These are phyloP conservation scores for Myotis findleyi DNA, from an alignment of 2,797 vertebrate genomes.

Conservation along the genomic window DNA sequence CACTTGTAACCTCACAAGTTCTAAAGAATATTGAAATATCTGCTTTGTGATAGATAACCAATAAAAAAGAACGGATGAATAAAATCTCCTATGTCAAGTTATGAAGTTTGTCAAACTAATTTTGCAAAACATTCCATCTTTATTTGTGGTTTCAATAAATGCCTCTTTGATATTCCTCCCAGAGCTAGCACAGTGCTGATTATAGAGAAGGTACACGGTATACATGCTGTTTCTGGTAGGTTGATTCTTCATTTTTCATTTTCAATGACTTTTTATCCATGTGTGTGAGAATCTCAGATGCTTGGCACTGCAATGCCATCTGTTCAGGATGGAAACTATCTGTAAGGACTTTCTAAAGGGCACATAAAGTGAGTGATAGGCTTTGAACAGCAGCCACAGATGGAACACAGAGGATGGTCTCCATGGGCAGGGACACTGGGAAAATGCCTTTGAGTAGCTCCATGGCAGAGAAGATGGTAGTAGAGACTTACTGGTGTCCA, in stretches of 20 bases:
- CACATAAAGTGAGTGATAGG: background rate
- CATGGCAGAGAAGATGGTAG: background rate
- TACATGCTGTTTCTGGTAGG: background rate
- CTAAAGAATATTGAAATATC: background rate
- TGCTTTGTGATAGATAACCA: background rate
- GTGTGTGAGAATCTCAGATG: background rate
- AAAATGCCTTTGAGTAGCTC: background rate
- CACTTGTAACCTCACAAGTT: background rate
- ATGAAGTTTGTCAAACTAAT: conserved; percentile 5
- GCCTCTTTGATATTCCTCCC: background rate
- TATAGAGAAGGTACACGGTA: background rate
- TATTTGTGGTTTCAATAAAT: conserved; percentile 48
- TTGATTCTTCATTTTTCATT: conserved; percentile 1
- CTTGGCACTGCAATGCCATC: background rate
- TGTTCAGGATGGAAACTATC: background rate
- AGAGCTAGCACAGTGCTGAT: background rate
- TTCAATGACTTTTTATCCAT: background rate
- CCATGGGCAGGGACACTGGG: background rate
- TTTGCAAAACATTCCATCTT: conserved; percentile 36
- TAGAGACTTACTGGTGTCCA: background rate
- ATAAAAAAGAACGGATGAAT: background rate
- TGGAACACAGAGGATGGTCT: background rate
- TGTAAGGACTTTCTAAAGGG: background rate
- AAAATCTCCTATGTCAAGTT: conserved; percentile 34
- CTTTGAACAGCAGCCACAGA: background rate